phyloP scores from a whole-genome alignment of 2,888 invertebrate species.

The Aporophyla lueneburgensis region DNA sequence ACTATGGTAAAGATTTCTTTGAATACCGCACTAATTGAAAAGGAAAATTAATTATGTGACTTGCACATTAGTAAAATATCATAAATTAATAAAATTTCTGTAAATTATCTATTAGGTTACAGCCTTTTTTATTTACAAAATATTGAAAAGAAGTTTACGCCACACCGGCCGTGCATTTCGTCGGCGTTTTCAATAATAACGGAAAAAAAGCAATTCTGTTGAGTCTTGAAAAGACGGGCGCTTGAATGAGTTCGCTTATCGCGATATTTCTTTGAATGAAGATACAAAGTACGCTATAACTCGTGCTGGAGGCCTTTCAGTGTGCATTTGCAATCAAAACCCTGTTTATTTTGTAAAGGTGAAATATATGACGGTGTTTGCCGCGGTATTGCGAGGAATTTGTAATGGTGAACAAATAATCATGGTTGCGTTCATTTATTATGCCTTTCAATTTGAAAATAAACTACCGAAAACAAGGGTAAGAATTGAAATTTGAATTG shows the following conservation, averaged over 20 bases:
- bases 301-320: conserved; percentile 49
- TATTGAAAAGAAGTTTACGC: conserved; percentile 34
- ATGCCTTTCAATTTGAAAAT: neutral
- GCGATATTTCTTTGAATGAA: conserved; percentile 66
- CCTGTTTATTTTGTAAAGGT: conserved; percentile 38
- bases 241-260: conserved; percentile 67
- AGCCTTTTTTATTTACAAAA: conserved; percentile 2
- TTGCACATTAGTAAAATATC: neutral
- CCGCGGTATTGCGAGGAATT: conserved; percentile 3
- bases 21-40: neutral
- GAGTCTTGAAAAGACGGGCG: conserved; percentile 51
- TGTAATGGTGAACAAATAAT: conserved; percentile 11
- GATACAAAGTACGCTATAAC: conserved; percentile 63
- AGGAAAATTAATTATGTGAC: neutral
- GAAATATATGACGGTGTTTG: conserved; percentile 15
- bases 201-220: conserved; percentile 60
- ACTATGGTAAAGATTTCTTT: neutral
- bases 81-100: neutral
- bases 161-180: conserved; percentile 38
- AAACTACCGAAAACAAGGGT: neutral
- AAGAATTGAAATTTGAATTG: neutral
- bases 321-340: conserved; percentile 58
- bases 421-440: neutral
- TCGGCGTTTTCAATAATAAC: conserved; percentile 61
- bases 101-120: neutral